Evolutionary conservation across 2,113 vertebrate genomes (phyloP), one percentile per base, ranked within the genome.

Genomic region (Nipponia nippon): DNA sequence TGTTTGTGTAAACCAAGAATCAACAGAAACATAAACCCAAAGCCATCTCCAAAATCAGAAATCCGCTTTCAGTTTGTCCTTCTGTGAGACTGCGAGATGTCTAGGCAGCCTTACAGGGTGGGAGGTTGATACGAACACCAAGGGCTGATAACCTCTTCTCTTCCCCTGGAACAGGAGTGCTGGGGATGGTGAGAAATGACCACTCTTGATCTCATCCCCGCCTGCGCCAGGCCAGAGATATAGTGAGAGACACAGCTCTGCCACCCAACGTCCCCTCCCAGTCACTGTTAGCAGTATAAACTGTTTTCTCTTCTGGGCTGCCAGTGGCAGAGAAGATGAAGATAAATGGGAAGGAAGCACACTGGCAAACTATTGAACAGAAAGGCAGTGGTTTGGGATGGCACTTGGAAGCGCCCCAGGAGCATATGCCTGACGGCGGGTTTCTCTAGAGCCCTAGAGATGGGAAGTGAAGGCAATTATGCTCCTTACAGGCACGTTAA

Each of bases 361-460:
- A 1, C 7, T 13, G 82, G 34, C 7, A 52, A n/a, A 83, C 83
- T 11, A 53, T 16, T 13, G 50, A 81, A 16, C 8, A 30, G 55
- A 58, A 50, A 84, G 87, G 93, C 84, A 75, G 56, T 34, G 83
- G 59, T 59, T 92, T 93, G 90, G 93, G 87, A 40, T 88, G 92
- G 66, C 87, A 76, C 71, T 76, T 91, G 81, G 90, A 77, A 86
- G 34, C 7, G 56, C 9, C 84, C 70, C 92, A 83, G 38, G 61
- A 80, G 70, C 44, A 46, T 15, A 12, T 0, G 38, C 58, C 53
- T 36, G 70, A 27, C 1, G 2, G 26, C 4, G 6, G 46, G 20
- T 38, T 72, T 58, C 47, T 42, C 80, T 14, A 46, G 21, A 94
- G 76, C 67, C 72, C 59, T 25, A 52, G 83, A 50, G 36, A 14